Base-by-base conservation (phyloP, 2,888 invertebrate species). In the Trachelus troglodyta region DNA sequence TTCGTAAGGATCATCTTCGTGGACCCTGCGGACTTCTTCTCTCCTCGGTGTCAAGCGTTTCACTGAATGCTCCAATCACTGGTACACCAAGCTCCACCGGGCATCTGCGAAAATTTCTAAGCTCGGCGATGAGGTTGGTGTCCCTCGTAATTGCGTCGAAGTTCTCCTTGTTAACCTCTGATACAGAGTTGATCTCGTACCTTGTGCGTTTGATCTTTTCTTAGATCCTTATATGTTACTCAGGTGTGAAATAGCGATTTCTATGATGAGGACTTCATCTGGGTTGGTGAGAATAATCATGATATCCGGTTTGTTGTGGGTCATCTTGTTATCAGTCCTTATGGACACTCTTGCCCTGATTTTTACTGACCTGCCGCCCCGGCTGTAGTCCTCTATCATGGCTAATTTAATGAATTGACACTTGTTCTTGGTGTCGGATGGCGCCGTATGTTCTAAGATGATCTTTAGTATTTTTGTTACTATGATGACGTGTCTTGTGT, bases 401-500 rank as follows among this genome's bases (percentile, higher is more conserved):
- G 33, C 4, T 23, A 40, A 73, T 4, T 31, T 35, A 4, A 37
- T 34, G 37, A 73, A 73, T n/a, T 31, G 31, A 31, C 31, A 31
- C 31, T 31, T 31, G 31, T 31, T 31, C 31, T 31, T 31, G 31
- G 31, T 31, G 31, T 31, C 31, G 31, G 31, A 31, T 31, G 31
- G 31, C 31, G 31, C 31, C 31, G 31, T 31, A 31, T 31, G 31
- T 31, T 31, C 31, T 31, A 31, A 31, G 31, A 31, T 31, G 31
- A 31, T 31, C 31, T 31, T 31, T 31, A 31, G 31, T 31, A 31
- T 31, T 31, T 31, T 31, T 31, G 31, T 31, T 1, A 31, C 31
- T 31, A 31, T 31, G 31, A 31, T 75, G 75, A 85, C 84, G 78
- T 85, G 84, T 30, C 84, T 69, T 3, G 82, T 74, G 37, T 73